These are phyloP conservation scores for Leucophenga varia DNA, from an alignment of 1,140 invertebrate genomes.

Conservation along the genomic window DNA sequence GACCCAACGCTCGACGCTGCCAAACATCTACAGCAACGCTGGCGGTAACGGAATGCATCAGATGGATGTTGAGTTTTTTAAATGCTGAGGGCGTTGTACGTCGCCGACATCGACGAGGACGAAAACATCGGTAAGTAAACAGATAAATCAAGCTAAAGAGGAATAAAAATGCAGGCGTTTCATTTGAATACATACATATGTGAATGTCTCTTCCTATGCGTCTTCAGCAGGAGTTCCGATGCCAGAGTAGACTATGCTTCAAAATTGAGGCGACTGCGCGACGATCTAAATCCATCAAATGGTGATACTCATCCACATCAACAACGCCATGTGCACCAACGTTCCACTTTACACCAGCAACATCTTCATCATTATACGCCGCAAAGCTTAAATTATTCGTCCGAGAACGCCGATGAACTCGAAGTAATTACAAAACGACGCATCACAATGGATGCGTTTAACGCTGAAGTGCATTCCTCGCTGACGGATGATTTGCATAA, in stretches of 20 bases:
- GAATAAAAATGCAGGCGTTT: neutral
- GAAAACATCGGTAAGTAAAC: conserved; percentile 38
- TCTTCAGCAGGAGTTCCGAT: conserved; percentile 6
- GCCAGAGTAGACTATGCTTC: conserved; percentile 27
- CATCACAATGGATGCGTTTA: conserved; percentile 8
- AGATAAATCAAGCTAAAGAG: neutral
- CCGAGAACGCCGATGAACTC: conserved; percentile 15
- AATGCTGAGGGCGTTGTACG: conserved; percentile 36
- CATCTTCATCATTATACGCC: conserved; percentile 23
- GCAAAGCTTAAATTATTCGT: conserved; percentile 33
- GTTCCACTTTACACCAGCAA: conserved; percentile 17
- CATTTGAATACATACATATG: neutral
- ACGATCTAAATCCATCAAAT: conserved; percentile 41
- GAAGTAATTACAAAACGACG: conserved; percentile 11
- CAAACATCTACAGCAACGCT: conserved; percentile 53
- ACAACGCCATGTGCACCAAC: conserved; percentile 14
- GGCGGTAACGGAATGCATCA: conserved; percentile 50
- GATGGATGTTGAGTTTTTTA: conserved; percentile 47
- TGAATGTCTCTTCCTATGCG: no score
- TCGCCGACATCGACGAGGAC: conserved; percentile 42
- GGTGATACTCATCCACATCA: conserved; percentile 16
- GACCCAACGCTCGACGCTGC: conserved; percentile 43
- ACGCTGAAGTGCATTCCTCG: conserved; percentile 7
- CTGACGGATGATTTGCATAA: conserved; percentile 25
- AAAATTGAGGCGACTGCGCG: conserved; percentile 38